These are phyloP conservation scores for Brachypalpus laphriformis DNA, from an alignment of 2,888 invertebrate genomes.

Conservation along the genomic window DNA sequence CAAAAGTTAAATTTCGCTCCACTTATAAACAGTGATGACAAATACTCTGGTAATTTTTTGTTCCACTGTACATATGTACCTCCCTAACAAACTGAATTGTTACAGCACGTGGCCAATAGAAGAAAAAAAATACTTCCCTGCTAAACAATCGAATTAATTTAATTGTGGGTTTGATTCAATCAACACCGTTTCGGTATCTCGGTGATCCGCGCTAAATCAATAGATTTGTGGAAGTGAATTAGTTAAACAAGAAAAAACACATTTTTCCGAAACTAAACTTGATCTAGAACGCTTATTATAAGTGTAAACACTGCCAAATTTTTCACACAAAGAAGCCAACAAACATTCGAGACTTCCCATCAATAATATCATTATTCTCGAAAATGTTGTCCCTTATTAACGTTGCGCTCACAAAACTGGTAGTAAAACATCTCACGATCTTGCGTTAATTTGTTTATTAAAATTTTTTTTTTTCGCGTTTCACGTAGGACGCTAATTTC, in stretches of 20 bases:
- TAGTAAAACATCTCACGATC: slow-evolving; percentile 18
- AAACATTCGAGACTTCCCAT: neutral
- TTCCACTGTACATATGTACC: neutral
- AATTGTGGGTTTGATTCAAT: slow-evolving; percentile 12
- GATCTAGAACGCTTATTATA: neutral
- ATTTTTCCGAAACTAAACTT: neutral
- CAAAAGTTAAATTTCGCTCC: neutral
- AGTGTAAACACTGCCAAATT: slow-evolving; percentile 3
- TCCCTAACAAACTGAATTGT: neutral
- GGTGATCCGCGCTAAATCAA: slow-evolving; percentile 11
- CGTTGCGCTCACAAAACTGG: slow-evolving; percentile 11
- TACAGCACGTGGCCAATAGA: slow-evolving; percentile 3
- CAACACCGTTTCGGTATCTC: slow-evolving; percentile 15
- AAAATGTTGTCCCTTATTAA: slow-evolving; percentile 29
- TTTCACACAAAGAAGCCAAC: neutral
- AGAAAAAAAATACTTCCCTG: neutral
- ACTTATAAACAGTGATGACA: neutral
- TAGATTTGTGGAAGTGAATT: slow-evolving; percentile 9
- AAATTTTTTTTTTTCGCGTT: slow-evolving; percentile 9
- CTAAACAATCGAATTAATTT: slow-evolving; percentile 5
- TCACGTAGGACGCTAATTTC: slow-evolving; percentile 56
- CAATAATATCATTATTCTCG: slow-evolving; percentile 12
- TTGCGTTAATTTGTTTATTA: slow-evolving; percentile 17
- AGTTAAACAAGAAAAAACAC: neutral
- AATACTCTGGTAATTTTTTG: slow-evolving; percentile 3